Percentiles rank a stretch among this genome's conserved stretches.
These are phyloP conservation scores for Drosophila demipolita DNA, from an alignment of 2,888 invertebrate species.

Conservation along the genomic window DNA sequence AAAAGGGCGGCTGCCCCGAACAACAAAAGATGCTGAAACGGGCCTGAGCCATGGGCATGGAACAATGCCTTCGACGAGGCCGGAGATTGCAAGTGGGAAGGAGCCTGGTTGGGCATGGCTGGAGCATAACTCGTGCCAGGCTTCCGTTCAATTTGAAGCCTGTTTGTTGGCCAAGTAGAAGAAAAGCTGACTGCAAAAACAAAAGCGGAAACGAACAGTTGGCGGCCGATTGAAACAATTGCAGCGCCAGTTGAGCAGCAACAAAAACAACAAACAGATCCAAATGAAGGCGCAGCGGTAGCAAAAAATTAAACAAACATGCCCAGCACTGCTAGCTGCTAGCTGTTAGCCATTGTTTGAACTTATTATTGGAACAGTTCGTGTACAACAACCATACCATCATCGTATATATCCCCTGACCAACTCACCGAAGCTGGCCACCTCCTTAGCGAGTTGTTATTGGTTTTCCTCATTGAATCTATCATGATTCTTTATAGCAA, in stretches of 20 bases:
- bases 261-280: constrained; percentile 26
- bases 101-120: constrained; percentile 36
- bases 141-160: constrained; percentile 80
- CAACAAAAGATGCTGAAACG: constrained; percentile 74
- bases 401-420: constrained; percentile 27
- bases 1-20: constrained; percentile 60
- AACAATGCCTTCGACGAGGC: constrained; percentile 73
- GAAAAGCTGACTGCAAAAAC: constrained; percentile 67
- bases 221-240: constrained; percentile 78
- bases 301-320: constrained; percentile 75
- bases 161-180: constrained; percentile 73
- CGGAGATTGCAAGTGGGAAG: constrained; percentile 61
- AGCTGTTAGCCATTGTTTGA: constrained; percentile 67
- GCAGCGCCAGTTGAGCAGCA: constrained; percentile 58
- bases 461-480: constrained; percentile 62
- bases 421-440: constrained; percentile 21
- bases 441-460: constrained; percentile 48
- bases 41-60: constrained; percentile 63
- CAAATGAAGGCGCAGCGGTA: constrained; percentile 56
- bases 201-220: constrained; percentile 76
- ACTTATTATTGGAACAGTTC: constrained; percentile 73
- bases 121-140: constrained; percentile 71
- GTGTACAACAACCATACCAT: constrained; percentile 48
- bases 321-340: constrained; percentile 46
- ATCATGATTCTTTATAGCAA: constrained; percentile 49